phyloP scores from a whole-genome alignment of 2,797 vertebrate genomes.

The Dipus sagitta region DNA sequence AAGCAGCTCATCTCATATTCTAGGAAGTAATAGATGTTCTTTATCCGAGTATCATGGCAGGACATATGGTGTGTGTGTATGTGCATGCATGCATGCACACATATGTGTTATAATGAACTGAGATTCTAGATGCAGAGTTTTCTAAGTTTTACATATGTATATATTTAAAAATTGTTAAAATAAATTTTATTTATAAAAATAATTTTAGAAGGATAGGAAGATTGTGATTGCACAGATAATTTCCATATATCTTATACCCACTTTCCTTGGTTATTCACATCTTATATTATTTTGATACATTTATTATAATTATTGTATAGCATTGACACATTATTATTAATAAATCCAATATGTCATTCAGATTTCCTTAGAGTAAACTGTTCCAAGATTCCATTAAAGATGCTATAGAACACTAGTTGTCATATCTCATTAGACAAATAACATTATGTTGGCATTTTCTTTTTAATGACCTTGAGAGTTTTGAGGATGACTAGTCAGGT shows the following conservation, averaged over 20 bases:
- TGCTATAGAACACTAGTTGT: neutral
- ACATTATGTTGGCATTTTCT: neutral
- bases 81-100: accelerated
- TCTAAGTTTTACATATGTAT: neutral
- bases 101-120: neutral
- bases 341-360: neutral
- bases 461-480: neutral
- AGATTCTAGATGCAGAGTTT: neutral
- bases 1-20: neutral
- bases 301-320: neutral
- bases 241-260: neutral
- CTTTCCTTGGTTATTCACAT: neutral
- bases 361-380: neutral
- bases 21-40: neutral
- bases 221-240: neutral
- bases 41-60: neutral
- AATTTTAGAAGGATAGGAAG: neutral
- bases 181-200: conserved; percentile 12
- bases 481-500: neutral
- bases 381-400: neutral
- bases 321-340: neutral
- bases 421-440: neutral
- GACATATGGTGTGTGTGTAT: too few species aligned
- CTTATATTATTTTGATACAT: neutral
- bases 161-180: neutral